Evolutionary conservation across 2,888 invertebrate species (phyloP), one percentile per base, ranked within the genome.

Genomic region (Onchidella celtica): DNA sequence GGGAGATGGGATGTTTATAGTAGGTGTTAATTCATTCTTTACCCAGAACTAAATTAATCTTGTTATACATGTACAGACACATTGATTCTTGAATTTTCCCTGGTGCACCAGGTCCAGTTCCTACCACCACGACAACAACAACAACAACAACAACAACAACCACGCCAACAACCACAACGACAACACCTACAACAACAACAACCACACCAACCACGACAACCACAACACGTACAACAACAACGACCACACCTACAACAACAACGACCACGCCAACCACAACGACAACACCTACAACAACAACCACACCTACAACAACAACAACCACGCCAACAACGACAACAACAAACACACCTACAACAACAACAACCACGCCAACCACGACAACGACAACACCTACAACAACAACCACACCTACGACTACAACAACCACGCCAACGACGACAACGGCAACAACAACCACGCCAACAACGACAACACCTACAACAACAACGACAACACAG

Each of bases 341-440:
- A n/a, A n/a, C n/a, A n/a, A n/a, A n/a, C n/a, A n/a, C n/a, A n/a
- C n/a, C n/a, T n/a, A n/a, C n/a, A n/a, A n/a, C n/a, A n/a, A n/a
- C n/a, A n/a, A 66, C 68, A 3, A 32, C 47, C 24, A 70, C 6
- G 3, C 24, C 6, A 21, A 34, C 4, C 61, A 73, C 34, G 2
- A 24, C 9, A 2, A 55, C 0, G 2, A 9, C 59, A 17, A 24
- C 6, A 2, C 57, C 34, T 17, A 73, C 59, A 1, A 73, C 34
- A 2, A 34, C 3, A 55, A 34, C 59, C n/a, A 27, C 36, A 2
- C 24, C 59, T 6, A 32, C 57, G 14, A 32, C 29, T 21, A 73
- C 59, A n/a, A 73, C 59, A 14, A 73, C 73, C 14, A 34, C 59
- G n/a, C 57, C 73, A 1, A 59, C 11, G 11, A 73, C 61, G 21